Evolutionary conservation across 1,140 invertebrate species (phyloP).

Genomic region (Pachyrhynchus sulphureomaculatus): DNA sequence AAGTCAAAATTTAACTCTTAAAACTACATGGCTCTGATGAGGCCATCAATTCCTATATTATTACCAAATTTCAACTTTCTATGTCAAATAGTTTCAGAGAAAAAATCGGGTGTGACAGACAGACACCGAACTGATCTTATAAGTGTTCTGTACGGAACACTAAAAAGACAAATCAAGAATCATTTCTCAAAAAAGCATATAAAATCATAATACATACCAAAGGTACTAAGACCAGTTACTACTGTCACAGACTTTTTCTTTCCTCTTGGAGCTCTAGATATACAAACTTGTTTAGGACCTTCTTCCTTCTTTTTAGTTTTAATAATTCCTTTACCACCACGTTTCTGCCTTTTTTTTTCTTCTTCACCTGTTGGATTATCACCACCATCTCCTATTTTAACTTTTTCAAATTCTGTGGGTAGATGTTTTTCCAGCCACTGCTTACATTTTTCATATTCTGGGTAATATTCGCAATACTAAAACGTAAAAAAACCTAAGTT

Average conservation of each 20-base stretch:
- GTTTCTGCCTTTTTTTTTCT: conserved; percentile 90
- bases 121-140: too few relatives aligned
- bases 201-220: too few relatives aligned
- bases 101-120: too few relatives aligned
- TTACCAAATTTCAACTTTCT: too few relatives aligned
- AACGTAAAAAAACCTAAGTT: conserved; percentile 21
- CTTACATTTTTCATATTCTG: conserved; percentile 96
- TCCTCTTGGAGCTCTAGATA: conserved; percentile 90
- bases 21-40: too few relatives aligned
- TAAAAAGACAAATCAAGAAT: too few relatives aligned
- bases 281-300: conserved; percentile 74
- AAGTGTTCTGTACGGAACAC: too few relatives aligned
- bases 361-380: conserved; percentile 76
- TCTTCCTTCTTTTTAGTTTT: conserved; percentile 87
- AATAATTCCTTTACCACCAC: conserved; percentile 86
- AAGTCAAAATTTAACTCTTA: too few relatives aligned
- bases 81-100: too few relatives aligned
- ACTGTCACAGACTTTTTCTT: conserved; percentile 99
- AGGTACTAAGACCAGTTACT: conserved; percentile 82
- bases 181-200: too few relatives aligned
- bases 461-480: conserved; percentile 96
- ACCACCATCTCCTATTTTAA: conserved; percentile 74
- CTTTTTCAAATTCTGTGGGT: conserved; percentile 88
- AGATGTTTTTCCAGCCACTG: conserved; percentile 94
- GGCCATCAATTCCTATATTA: too few relatives aligned